Evolutionary conservation across 2,797 vertebrate genomes (phyloP).

Genomic region (Lagocephalus sceleratus): DNA sequence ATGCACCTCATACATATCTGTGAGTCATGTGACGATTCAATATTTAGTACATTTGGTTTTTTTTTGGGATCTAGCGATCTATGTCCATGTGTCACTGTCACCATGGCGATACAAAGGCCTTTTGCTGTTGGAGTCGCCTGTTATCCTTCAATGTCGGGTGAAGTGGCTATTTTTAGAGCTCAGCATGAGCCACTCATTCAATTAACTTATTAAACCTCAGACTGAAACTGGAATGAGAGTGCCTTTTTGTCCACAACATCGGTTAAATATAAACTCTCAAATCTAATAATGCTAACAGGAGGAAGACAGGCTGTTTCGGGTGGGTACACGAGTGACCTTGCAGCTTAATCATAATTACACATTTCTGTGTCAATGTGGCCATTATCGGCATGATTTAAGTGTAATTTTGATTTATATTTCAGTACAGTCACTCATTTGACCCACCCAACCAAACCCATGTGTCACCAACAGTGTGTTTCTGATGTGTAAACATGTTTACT

Average conservation of each 20-base stretch:
- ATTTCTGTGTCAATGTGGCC: background rate
- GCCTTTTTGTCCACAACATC: constrained; percentile 7
- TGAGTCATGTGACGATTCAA: too few relatives aligned
- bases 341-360: background rate
- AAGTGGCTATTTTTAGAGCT: constrained; percentile 44
- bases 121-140: constrained; percentile 20
- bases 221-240: constrained; percentile 16
- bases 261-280: too few relatives aligned
- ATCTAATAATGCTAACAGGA: too few relatives aligned
- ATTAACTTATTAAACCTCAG: constrained; percentile 14
- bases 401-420: background rate
- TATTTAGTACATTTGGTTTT: too few relatives aligned
- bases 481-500: background rate
- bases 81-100: constrained; percentile 30
- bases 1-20: too few relatives aligned
- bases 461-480: background rate
- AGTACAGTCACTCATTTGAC: background rate
- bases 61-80: too few relatives aligned
- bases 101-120: constrained; percentile 24
- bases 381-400: background rate
- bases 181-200: constrained; percentile 13
- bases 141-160: constrained; percentile 24
- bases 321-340: too few relatives aligned
- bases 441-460: background rate
- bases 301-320: too few relatives aligned